Evolutionary conservation across 53 echinoderm and acorn worm species (phyloP).

Genomic region (Holothuria scabra): DNA sequence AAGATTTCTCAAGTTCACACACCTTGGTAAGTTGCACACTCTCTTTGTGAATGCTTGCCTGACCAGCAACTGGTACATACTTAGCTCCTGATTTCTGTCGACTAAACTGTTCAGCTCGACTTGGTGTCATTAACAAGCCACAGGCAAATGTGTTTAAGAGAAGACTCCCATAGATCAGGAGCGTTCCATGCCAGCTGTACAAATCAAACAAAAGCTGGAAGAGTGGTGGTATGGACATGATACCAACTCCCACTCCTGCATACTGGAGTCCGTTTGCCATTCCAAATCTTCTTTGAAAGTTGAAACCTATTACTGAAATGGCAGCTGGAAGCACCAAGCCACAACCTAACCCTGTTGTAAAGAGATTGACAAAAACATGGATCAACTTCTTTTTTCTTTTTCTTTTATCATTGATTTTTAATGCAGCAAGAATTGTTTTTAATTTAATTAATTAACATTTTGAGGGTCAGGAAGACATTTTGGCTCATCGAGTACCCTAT

Average conservation of each 20-base stretch:
- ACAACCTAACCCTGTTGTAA: conserved; percentile 31
- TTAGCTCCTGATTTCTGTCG: not conserved
- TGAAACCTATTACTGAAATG: conserved; percentile 44
- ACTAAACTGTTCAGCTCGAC: conserved; percentile 15
- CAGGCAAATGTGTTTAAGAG: conserved; percentile 23
- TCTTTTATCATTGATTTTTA: no score
- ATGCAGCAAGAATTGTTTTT: no score
- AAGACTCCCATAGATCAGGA: conserved; percentile 16
- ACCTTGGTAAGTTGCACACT: no score
- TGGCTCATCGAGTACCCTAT: no score
- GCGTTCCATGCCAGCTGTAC: conserved; percentile 34
- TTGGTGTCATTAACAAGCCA: conserved; percentile 36
- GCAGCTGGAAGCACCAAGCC: conserved; percentile 34
- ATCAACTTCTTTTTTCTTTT: no score
- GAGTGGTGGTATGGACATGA: conserved; percentile 31
- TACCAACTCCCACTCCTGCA: conserved; percentile 44
- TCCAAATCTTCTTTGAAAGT: conserved; percentile 31
- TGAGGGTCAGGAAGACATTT: no score
- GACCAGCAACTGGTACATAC: no score
- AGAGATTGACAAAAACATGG: no score
- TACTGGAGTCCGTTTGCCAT: conserved; percentile 44
- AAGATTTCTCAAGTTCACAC: no score
- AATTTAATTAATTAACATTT: no score
- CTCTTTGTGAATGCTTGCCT: no score
- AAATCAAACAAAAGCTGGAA: conserved; percentile 40